Percentiles rank a stretch among this genome's conserved stretches.
These are phyloP conservation scores for Hydrozoanthus gracilis DNA, from an alignment of 92 coral and sea anemone genomes.

Conservation along the genomic window DNA sequence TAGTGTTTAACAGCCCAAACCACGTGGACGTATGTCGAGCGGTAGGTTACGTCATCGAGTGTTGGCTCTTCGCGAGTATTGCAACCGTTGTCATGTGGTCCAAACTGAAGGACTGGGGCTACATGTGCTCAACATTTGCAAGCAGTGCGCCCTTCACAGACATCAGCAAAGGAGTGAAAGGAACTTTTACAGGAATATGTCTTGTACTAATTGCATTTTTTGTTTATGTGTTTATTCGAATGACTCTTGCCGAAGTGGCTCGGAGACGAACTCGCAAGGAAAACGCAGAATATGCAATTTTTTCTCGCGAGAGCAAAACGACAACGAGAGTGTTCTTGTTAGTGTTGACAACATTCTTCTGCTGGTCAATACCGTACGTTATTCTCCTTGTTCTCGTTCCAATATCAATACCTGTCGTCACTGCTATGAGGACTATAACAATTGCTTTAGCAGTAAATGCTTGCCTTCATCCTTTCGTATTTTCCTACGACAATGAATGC, in stretches of 20 bases:
- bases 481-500: constrained; percentile 83
- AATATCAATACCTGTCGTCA: constrained; percentile 61
- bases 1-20: constrained; percentile 66
- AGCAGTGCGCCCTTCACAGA: constrained; percentile 71
- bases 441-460: constrained; percentile 83
- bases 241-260: constrained; percentile 48
- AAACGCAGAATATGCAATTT: constrained; percentile 40
- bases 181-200: constrained; percentile 66
- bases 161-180: constrained; percentile 73
- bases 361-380: constrained; percentile 84
- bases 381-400: constrained; percentile 75
- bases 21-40: constrained; percentile 86
- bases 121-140: constrained; percentile 78
- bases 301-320: constrained; percentile 67
- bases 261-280: constrained; percentile 43
- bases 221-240: constrained; percentile 68
- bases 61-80: constrained; percentile 84
- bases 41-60: constrained; percentile 82
- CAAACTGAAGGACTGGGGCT: constrained; percentile 82
- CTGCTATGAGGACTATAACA: constrained; percentile 80
- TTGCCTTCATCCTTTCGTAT: constrained; percentile 83
- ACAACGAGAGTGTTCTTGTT: constrained; percentile 77
- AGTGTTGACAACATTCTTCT: constrained; percentile 67
- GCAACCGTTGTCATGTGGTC: constrained; percentile 85
- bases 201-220: constrained; percentile 62